These are phyloP conservation scores for Dendrocopos noguchii DNA, from an alignment of 2,113 vertebrate genomes.

Conservation along the genomic window DNA sequence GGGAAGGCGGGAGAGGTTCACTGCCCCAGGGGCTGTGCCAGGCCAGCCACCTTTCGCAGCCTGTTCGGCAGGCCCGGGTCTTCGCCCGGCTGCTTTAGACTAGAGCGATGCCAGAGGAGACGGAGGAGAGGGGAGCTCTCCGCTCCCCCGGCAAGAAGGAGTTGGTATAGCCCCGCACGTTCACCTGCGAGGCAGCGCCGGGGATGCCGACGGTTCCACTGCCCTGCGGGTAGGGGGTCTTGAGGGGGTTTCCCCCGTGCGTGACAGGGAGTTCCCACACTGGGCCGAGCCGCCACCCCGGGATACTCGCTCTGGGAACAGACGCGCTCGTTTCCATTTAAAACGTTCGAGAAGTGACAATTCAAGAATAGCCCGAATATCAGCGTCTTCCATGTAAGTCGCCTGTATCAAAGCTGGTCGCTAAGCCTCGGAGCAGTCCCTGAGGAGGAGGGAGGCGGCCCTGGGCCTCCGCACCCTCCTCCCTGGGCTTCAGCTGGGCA, in stretches of 20 bases:
- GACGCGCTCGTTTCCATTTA: neutral
- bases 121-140: neutral
- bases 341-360: neutral
- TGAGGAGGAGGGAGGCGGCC: neutral
- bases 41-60: too few relatives aligned
- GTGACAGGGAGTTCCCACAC: neutral
- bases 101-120: neutral
- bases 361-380: neutral
- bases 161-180: slow-evolving; percentile 21
- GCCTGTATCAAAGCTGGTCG: neutral
- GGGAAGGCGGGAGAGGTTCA: neutral
- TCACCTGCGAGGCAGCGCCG: slow-evolving; percentile 43
- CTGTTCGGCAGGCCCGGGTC: rapidly evolving
- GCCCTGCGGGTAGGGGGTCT: rapidly evolving
- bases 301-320: neutral
- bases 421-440: neutral
- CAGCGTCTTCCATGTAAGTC: neutral
- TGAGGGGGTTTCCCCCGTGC: neutral
- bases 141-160: neutral
- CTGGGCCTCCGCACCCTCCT: neutral
- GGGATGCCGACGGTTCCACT: slow-evolving; percentile 28
- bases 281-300: neutral
- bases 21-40: neutral
- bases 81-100: too few relatives aligned
- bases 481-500: too few relatives aligned